Evolutionary conservation across 2,888 invertebrate genomes (phyloP).

Genomic region (Himalopsyche japonica): DNA sequence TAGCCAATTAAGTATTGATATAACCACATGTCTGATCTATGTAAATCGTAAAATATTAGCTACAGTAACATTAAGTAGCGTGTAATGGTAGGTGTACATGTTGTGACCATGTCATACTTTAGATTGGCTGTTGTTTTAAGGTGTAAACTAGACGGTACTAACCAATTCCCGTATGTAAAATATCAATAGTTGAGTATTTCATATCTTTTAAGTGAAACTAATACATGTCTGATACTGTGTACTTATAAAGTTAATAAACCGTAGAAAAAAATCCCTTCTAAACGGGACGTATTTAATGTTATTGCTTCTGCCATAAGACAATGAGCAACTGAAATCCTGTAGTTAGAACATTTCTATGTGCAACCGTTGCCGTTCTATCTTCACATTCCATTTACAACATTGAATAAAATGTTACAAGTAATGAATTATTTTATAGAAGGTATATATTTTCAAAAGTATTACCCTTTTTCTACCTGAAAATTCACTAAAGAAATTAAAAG

Average conservation of each 20-base stretch:
- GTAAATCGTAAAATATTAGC: conserved; percentile 28
- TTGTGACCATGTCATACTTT: conserved; percentile 33
- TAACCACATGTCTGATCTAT: conserved; percentile 42
- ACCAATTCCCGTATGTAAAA: neutral
- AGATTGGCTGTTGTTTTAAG: conserved; percentile 13
- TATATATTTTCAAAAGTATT: too few species aligned
- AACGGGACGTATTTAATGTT: neutral
- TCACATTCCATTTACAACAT: too few species aligned
- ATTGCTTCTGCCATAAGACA: neutral
- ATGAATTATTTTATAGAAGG: too few species aligned
- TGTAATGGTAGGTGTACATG: conserved; percentile 27
- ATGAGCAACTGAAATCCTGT: neutral
- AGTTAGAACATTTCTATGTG: neutral
- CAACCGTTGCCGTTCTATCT: too few species aligned
- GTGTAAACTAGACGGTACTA: neutral
- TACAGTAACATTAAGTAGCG: conserved; percentile 7
- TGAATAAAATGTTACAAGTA: too few species aligned
- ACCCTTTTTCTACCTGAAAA: too few species aligned
- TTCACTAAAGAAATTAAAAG: too few species aligned
- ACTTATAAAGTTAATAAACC: conserved; percentile 28
- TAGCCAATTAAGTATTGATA: conserved; percentile 32
- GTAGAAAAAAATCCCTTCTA: conserved; percentile 1
- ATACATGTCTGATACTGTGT: conserved; percentile 69
- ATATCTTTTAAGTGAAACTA: conserved; percentile 45
- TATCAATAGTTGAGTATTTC: conserved; percentile 2